Percentiles rank a stretch among this genome's conserved stretches.
Evolutionary conservation across 2,113 vertebrate genomes (phyloP).

Genomic region (Psittacara wagleri): DNA sequence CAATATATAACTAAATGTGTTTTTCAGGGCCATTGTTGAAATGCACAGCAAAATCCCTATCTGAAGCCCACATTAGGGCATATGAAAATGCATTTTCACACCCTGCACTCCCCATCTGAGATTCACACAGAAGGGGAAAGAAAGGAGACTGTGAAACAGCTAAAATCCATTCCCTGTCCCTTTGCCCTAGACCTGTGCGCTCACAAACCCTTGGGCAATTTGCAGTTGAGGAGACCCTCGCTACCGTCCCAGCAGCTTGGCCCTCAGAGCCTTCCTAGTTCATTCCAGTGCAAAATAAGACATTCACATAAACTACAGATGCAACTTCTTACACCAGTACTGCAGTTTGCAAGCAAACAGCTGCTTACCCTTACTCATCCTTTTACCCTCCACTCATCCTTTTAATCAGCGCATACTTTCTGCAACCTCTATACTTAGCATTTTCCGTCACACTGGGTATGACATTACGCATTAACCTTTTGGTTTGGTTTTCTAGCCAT

Average conservation of each 20-base stretch:
- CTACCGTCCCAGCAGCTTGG: slow-evolving; percentile 24
- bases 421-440: neutral
- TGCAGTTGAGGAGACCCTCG: neutral
- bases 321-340: neutral
- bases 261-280: slow-evolving; percentile 33
- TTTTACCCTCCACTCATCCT: slow-evolving; percentile 44
- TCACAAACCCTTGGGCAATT: neutral
- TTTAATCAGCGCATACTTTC: slow-evolving; percentile 14
- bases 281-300: slow-evolving; percentile 36
- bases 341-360: slow-evolving; percentile 60
- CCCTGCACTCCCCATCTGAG: neutral
- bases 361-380: slow-evolving; percentile 58
- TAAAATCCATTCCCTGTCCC: neutral
- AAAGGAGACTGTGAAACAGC: slow-evolving; percentile 13
- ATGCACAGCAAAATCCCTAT: neutral
- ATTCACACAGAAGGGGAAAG: neutral
- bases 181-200: neutral
- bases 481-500: slow-evolving; percentile 82
- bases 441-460: neutral
- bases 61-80: neutral
- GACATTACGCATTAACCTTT: neutral
- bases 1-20: neutral
- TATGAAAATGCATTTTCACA: neutral
- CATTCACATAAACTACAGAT: neutral
- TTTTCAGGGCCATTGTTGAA: neutral